phyloP scores from a whole-genome alignment of 2,797 vertebrate species.

The Luscinia megarhynchos region DNA sequence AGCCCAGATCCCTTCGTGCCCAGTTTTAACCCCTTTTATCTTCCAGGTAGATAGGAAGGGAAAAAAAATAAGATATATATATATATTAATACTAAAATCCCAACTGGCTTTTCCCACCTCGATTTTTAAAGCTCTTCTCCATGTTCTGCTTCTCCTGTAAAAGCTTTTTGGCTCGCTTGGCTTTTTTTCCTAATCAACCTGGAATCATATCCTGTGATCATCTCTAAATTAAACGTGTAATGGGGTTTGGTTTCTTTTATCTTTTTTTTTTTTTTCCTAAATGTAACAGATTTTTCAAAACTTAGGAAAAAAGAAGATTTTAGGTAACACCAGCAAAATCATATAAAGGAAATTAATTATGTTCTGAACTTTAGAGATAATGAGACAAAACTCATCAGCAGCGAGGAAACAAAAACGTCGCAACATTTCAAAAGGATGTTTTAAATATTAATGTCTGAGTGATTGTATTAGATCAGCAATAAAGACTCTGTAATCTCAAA shows the following conservation, averaged over 20 bases:
- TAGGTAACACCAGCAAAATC: conserved; percentile 88
- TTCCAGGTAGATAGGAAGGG: background rate
- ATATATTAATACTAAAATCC: background rate
- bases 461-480: conserved; percentile 98
- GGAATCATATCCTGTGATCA: conserved; percentile 73
- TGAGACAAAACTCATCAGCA: conserved; percentile 59
- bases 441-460: conserved; percentile 90
- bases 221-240: conserved; percentile 70
- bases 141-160: conserved; percentile 48
- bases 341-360: conserved; percentile 68
- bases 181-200: conserved; percentile 73
- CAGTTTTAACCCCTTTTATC: background rate
- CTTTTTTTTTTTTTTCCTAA: background rate
- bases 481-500: conserved; percentile 94
- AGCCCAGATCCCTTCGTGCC: background rate
- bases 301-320: conserved; percentile 66
- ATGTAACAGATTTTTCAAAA: conserved; percentile 49
- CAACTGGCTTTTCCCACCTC: conserved; percentile 4
- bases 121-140: conserved; percentile 39
- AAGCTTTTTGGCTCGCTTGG: conserved; percentile 75
- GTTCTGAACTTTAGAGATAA: conserved; percentile 54
- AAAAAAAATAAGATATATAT: background rate
- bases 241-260: background rate
- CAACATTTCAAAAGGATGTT: conserved; percentile 83
- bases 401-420: conserved; percentile 74